phyloP scores from a whole-genome alignment of 2,797 vertebrate species.

The Rhyacichthys aspro region DNA sequence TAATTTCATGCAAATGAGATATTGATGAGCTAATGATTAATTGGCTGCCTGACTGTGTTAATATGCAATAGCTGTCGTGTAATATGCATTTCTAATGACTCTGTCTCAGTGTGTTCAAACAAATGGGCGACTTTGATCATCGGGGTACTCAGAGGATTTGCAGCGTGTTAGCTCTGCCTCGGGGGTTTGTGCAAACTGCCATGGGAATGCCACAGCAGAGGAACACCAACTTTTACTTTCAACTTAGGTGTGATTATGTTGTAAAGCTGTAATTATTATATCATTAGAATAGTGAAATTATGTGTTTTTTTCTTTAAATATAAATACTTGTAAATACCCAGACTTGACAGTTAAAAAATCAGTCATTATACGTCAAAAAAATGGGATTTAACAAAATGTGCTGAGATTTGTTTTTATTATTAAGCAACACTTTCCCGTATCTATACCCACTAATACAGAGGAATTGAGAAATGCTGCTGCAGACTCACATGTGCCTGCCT shows the following conservation, averaged over 20 bases:
- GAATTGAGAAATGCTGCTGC: too few species aligned
- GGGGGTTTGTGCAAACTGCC: conserved; percentile 62
- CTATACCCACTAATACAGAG: too few species aligned
- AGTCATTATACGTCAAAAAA: too few species aligned
- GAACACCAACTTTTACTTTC: conserved; percentile 36
- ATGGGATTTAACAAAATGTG: too few species aligned
- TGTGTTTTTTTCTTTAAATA: not conserved
- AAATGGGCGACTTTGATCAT: conserved; percentile 88
- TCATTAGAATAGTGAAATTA: not conserved
- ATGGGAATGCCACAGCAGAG: conserved; percentile 59
- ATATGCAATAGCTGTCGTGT: conserved; percentile 97
- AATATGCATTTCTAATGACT: conserved; percentile 99
- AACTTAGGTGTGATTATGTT: conserved; percentile 15
- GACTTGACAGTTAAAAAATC: too few species aligned
- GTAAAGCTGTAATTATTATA: not conserved
- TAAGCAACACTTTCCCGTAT: too few species aligned
- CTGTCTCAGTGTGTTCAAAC: conserved; percentile 92
- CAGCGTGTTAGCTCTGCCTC: conserved; percentile 71
- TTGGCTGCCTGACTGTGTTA: conserved; percentile 96
- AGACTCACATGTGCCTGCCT: too few species aligned
- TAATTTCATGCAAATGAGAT: conserved; percentile 99
- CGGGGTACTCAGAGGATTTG: conserved; percentile 76
- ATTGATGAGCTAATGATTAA: conserved; percentile 99
- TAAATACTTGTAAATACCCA: too few species aligned
- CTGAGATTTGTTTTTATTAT: too few species aligned